Conservation (phyloP, 2,797 vertebrate genomes). For the Sorex maritimensis region DNA sequence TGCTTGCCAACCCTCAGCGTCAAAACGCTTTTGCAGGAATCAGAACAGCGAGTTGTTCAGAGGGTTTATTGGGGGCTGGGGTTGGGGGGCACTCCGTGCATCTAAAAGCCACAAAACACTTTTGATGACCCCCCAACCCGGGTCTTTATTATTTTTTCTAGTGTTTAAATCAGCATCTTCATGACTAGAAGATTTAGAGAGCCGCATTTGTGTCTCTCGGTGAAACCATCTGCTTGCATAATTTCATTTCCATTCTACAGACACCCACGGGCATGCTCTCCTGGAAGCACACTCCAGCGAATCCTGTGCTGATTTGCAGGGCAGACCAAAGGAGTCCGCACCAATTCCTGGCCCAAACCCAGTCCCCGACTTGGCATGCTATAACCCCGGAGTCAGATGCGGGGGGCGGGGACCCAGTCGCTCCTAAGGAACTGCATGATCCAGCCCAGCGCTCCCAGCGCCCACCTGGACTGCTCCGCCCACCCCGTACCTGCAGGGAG, state of each 20-base stretch:
- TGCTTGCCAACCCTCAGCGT: not conserved
- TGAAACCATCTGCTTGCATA: constrained; percentile 70
- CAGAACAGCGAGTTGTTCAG: not conserved
- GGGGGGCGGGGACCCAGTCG: not conserved
- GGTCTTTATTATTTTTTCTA: constrained; percentile 39
- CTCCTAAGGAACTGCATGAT: not conserved
- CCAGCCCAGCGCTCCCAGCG: rapidly evolving
- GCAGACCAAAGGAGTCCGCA: not conserved
- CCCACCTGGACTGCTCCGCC: not conserved
- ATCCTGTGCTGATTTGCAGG: constrained; percentile 13
- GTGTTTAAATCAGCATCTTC: constrained; percentile 46
- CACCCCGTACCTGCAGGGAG: not conserved
- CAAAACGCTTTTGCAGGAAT: not conserved
- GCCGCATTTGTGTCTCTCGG: constrained; percentile 54
- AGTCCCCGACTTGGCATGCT: not conserved
- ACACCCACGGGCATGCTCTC: constrained; percentile 39
- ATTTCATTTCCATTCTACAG: constrained; percentile 42
- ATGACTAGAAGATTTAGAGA: constrained; percentile 1
- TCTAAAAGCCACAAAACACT: constrained; percentile 5
- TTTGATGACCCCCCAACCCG: constrained; percentile 1
- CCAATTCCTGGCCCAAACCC: not conserved
- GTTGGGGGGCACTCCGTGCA: not conserved
- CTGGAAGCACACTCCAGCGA: not conserved
- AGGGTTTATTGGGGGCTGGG: not conserved
- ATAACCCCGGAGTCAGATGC: not conserved